These are phyloP conservation scores for Acheta domesticus DNA, from an alignment of 2,888 invertebrate genomes.

Conservation along the genomic window DNA sequence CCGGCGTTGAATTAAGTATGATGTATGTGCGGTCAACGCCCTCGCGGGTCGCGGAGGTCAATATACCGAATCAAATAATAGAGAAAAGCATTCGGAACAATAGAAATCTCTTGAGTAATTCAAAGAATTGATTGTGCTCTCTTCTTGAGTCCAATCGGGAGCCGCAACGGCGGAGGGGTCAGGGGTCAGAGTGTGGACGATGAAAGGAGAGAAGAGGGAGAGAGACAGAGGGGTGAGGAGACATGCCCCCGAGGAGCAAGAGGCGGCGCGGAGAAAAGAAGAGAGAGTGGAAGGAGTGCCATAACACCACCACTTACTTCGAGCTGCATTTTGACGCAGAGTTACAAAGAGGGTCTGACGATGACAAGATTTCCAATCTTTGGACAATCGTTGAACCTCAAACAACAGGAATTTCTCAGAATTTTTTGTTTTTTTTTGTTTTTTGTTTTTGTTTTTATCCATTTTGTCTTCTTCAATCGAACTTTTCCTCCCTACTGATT, in stretches of 20 bases:
- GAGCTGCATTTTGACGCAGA: background rate
- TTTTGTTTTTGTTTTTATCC: no score
- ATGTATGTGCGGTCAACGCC: slow-evolving; percentile 18
- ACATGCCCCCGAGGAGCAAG: background rate
- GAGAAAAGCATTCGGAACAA: slow-evolving; percentile 18
- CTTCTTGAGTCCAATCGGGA: background rate
- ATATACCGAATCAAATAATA: slow-evolving; percentile 9
- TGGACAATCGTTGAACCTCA: no score
- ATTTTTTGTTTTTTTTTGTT: no score
- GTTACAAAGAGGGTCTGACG: background rate
- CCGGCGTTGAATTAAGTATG: background rate
- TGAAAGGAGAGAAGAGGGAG: no score
- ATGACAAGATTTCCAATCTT: background rate
- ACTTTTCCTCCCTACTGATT: no score
- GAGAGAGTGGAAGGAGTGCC: background rate
- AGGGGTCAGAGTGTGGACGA: no score
- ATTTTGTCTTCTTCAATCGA: no score
- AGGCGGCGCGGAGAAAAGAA: background rate
- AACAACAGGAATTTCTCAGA: no score
- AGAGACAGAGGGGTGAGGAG: no score
- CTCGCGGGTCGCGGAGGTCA: background rate
- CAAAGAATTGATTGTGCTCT: slow-evolving; percentile 4
- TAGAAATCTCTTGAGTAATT: slow-evolving; percentile 6
- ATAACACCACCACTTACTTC: no score
- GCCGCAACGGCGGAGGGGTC: no score